phyloP scores from a whole-genome alignment of 2,113 vertebrate species.

The Plestiodon gilberti region DNA sequence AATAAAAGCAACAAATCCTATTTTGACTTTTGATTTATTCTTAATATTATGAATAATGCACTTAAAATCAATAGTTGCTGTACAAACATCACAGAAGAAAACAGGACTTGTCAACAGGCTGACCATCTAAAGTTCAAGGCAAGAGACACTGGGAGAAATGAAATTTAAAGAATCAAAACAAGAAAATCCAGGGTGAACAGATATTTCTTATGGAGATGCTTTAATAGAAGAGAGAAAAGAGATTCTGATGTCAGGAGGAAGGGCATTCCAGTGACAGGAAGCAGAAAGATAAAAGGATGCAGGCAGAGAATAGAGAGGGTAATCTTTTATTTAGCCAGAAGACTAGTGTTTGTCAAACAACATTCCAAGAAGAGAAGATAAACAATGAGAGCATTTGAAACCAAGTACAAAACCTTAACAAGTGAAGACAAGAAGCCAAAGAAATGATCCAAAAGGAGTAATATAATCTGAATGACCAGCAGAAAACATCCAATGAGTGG shows the following conservation, averaged over 20 bases:
- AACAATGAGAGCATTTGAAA: neutral
- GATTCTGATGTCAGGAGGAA: too few relatives aligned
- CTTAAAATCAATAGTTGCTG: neutral
- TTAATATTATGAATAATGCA: constrained; percentile 10
- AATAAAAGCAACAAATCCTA: constrained; percentile 76
- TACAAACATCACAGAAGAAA: neutral
- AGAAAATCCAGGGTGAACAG: neutral
- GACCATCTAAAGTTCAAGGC: neutral
- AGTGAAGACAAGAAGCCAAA: neutral
- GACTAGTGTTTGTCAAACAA: neutral
- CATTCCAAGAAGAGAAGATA: neutral
- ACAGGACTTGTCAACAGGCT: neutral
- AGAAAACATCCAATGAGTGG: neutral
- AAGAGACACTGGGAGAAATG: neutral
- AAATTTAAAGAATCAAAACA: too few relatives aligned
- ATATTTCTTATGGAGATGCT: neutral
- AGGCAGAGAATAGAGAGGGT: neutral
- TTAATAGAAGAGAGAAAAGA: neutral
- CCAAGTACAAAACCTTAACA: neutral
- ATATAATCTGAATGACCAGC: neutral
- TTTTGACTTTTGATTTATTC: constrained; percentile 45
- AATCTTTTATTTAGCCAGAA: neutral
- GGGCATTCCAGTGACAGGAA: neutral
- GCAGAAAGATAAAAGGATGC: neutral
- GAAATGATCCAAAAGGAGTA: neutral